phyloP scores from a whole-genome alignment of 2,797 vertebrate genomes.

The Ptychobarbus kaznakovi region DNA sequence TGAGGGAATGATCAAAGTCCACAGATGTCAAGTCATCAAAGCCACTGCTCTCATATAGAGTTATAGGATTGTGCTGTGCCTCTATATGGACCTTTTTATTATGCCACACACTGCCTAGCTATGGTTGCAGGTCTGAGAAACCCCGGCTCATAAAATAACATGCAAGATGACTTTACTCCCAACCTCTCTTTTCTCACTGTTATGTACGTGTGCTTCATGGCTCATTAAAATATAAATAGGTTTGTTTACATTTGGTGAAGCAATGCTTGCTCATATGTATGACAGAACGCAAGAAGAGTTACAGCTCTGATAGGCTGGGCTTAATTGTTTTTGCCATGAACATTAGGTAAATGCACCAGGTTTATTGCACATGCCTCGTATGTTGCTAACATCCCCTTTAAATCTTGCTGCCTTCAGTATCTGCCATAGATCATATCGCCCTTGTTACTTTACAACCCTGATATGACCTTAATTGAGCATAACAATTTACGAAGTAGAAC shows the following conservation, averaged over 20 bases:
- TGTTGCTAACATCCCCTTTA: constrained; percentile 36
- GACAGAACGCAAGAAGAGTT: constrained; percentile 46
- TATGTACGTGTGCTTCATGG: constrained; percentile 49
- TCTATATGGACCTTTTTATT: constrained; percentile 46
- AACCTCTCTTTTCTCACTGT: constrained; percentile 25
- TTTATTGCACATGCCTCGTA: constrained; percentile 50
- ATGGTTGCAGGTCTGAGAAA: constrained; percentile 23
- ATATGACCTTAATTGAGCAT: constrained; percentile 57
- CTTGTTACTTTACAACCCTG: constrained; percentile 51
- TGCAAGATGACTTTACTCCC: constrained; percentile 35
- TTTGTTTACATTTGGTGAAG: constrained; percentile 65
- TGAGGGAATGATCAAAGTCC: constrained; percentile 50
- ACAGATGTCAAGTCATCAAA: constrained; percentile 51
- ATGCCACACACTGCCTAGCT: constrained; percentile 32
- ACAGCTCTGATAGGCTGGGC: constrained; percentile 50
- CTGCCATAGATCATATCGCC: constrained; percentile 56
- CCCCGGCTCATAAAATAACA: constrained; percentile 44
- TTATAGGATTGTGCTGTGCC: constrained; percentile 28
- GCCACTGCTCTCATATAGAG: constrained; percentile 34
- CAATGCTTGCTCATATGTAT: constrained; percentile 61
- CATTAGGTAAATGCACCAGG: constrained; percentile 59
- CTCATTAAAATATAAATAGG: constrained; percentile 65
- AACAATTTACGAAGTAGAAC: constrained; percentile 47
- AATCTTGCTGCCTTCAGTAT: constrained; percentile 33
- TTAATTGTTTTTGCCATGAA: constrained; percentile 64